phyloP scores from a whole-genome alignment of 2,888 invertebrate species.

The Epistrophe grossulariae region DNA sequence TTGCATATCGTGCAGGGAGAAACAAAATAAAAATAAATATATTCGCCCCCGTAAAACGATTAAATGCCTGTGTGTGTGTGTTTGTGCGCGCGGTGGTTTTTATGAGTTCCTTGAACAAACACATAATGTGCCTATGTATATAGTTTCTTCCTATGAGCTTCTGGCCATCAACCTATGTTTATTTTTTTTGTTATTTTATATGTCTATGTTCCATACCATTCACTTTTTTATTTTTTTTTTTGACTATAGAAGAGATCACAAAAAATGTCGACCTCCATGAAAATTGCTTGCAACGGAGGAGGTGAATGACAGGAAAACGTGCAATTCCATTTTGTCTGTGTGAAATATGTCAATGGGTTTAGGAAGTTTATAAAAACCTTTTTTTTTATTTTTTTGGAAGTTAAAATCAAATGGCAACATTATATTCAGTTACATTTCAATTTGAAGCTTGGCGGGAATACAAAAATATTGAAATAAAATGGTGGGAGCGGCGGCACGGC shows the following conservation, averaged over 20 bases:
- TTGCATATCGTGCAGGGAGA: conserved; percentile 32
- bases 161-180: conserved; percentile 37
- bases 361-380: conserved; percentile 19
- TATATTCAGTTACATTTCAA: conserved; percentile 15
- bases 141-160: conserved; percentile 25
- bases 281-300: conserved; percentile 41
- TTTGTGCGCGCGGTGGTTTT: conserved; percentile 4
- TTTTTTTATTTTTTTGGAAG: neutral
- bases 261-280: conserved; percentile 58
- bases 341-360: conserved; percentile 53
- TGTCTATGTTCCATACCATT: conserved; percentile 55
- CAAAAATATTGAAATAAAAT: conserved; percentile 19
- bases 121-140: conserved; percentile 3
- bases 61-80: neutral
- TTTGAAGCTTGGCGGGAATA: neutral
- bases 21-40: neutral
- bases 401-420: neutral
- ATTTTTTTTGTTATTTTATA: neutral
- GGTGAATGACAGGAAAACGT: conserved; percentile 51
- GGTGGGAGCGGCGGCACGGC: no score
- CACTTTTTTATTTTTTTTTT: conserved; percentile 42
- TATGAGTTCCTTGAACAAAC: conserved; percentile 63
- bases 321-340: conserved; percentile 49
- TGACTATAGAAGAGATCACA: conserved; percentile 29
- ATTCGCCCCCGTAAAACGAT: conserved; percentile 24